These are phyloP conservation scores for Pissodes strobi DNA, from an alignment of 1,140 invertebrate species.

Conservation along the genomic window DNA sequence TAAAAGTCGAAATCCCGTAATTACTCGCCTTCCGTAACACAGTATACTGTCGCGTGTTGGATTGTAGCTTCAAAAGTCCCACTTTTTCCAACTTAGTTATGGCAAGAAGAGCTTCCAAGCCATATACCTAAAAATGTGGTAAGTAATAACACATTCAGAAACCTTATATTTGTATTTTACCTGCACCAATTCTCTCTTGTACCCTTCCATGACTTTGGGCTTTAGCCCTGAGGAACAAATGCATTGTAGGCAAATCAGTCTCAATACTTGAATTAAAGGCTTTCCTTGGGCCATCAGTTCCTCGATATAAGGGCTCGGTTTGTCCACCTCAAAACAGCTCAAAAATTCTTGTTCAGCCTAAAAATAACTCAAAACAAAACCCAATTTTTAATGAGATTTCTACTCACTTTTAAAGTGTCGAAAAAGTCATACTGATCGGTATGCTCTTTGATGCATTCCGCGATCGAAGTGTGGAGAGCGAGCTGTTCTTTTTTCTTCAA, in stretches of 20 bases:
- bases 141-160: neutral
- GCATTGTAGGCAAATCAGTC: conserved; percentile 89
- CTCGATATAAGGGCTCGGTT: conserved; percentile 85
- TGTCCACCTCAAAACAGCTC: conserved; percentile 89
- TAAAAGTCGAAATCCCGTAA: conserved; percentile 11
- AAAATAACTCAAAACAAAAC: conserved; percentile 31
- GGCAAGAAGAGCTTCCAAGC: conserved; percentile 82
- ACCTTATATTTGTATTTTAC: conserved; percentile 10
- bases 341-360: conserved; percentile 87
- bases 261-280: conserved; percentile 79
- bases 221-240: conserved; percentile 87
- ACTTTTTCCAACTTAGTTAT: conserved; percentile 87
- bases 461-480: conserved; percentile 70
- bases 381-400: too few relatives aligned
- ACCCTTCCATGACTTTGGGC: conserved; percentile 86
- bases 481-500: conserved; percentile 85
- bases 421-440: conserved; percentile 53
- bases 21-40: conserved; percentile 68
- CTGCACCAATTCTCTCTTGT: conserved; percentile 89
- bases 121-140: conserved; percentile 69
- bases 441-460: conserved; percentile 67
- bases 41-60: conserved; percentile 69
- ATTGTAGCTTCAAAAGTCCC: conserved; percentile 77
- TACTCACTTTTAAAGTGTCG: conserved; percentile 49
- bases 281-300: conserved; percentile 85